Evolutionary conservation across 1,140 invertebrate species (phyloP), one percentile per base, ranked within the genome.

Genomic region (Drosophila mayri): DNA sequence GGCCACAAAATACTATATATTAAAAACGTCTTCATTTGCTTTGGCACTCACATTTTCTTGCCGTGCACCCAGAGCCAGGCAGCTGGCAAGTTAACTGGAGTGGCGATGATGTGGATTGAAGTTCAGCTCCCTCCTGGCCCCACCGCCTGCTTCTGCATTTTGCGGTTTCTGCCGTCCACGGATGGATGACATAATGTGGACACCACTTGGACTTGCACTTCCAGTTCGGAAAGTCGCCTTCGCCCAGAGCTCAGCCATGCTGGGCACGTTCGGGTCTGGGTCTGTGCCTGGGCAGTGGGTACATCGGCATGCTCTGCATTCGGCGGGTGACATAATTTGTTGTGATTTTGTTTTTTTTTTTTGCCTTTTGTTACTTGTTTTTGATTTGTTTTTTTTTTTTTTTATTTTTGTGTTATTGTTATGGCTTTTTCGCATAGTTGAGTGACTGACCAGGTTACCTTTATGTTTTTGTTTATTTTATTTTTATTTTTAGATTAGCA

Each of bases 151-250:
- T 12, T 16, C 14, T 41, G 62, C 14, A 50, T 43, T 50, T 61
- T 28, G 64, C 50, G 43, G 75, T 74, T 55, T 73, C 66, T 59
- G 68, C 74, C 58, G 32, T 38, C 52, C 52, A 25, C 73, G 41
- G 59, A 68, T 63, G 68, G 50, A 87, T 87, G 83, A 87, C 83
- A 86, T 87, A 86, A 86, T 86, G 74, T 79, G 72, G 65, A 71
- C 43, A 60, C 60, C 22, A 44, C 58, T 65, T 25, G 49, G 60
- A 50, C 46, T 35, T 68, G 30, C 37, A 40, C 32, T 54, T 18
- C 22, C n/a, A 10, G 18, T 35, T 14, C 28, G 28, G 28, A 50
- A 7, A 50, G 28, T 50, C 32, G 50, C 25, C 61, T 43, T n/a
- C n/a, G n/a, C n/a, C n/a, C 40, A 30, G 28, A 44, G 25, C 59